A percentile compares a stretch with the other conserved stretches of the same genome.
Evolutionary conservation across 2,888 invertebrate genomes (phyloP).

Genomic region (Dugesia japonica): DNA sequence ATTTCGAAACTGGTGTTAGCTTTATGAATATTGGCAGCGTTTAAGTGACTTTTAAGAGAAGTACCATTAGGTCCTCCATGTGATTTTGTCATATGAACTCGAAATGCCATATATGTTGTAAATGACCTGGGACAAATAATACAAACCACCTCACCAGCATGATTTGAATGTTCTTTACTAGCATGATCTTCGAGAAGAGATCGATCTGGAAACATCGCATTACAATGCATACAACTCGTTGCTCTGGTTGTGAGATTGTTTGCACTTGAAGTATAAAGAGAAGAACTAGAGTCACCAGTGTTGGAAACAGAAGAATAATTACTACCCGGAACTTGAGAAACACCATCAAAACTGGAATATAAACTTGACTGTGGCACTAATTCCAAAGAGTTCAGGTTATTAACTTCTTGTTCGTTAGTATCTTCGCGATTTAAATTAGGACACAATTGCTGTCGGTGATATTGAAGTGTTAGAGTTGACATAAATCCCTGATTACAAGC

Average conservation of each 20-base stretch:
- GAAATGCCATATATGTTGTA: not conserved
- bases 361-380: not conserved
- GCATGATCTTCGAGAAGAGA: slow-evolving; percentile 13
- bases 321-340: not conserved
- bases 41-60: not conserved
- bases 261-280: not conserved
- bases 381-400: not conserved
- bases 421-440: not conserved
- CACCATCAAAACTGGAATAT: not conserved
- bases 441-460: not conserved
- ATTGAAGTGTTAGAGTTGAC: not conserved
- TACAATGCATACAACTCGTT: not conserved
- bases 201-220: not conserved
- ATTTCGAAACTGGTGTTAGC: not conserved
- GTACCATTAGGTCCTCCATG: not conserved
- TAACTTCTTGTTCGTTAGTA: not conserved
- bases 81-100: slow-evolving; percentile 17
- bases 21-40: slow-evolving; percentile 10
- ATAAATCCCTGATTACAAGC: slow-evolving; percentile 17
- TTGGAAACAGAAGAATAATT: not conserved
- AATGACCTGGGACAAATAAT: slow-evolving; percentile 24
- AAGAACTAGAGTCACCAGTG: not conserved
- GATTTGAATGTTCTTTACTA: slow-evolving; percentile 12
- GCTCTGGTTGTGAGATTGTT: slow-evolving; percentile 1
- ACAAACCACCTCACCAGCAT: slow-evolving; percentile 17